A percentile compares a stretch with the other conserved stretches of the same genome.
Evolutionary conservation across 2,888 invertebrate genomes (phyloP).

Genomic region (Lacanobia wlatinum): DNA sequence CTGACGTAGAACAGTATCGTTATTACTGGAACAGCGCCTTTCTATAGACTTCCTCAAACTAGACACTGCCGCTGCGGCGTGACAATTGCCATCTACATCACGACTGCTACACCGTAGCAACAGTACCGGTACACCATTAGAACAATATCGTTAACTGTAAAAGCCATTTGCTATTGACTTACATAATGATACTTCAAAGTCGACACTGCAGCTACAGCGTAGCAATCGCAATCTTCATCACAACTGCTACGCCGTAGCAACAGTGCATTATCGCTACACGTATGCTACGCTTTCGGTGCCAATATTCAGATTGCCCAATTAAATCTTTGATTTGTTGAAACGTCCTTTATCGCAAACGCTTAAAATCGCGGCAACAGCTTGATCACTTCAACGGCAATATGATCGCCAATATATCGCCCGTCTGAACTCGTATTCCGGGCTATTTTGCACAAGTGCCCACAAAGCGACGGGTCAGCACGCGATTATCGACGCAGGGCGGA

Average conservation of each 20-base stretch:
- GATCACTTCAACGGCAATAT: slow-evolving; percentile 45
- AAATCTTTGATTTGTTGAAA: slow-evolving; percentile 28
- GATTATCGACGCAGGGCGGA: slow-evolving; percentile 80
- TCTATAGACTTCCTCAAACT: too few species aligned
- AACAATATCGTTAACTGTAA: too few species aligned
- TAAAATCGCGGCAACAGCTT: slow-evolving; percentile 41
- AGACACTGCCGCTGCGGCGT: background rate
- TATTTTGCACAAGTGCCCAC: slow-evolving; percentile 73
- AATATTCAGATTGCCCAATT: slow-evolving; percentile 18
- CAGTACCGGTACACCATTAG: too few species aligned
- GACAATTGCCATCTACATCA: background rate
- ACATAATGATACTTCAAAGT: background rate
- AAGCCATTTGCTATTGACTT: too few species aligned
- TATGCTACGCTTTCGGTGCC: background rate
- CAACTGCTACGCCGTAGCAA: slow-evolving; percentile 11
- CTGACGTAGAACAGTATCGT: too few species aligned
- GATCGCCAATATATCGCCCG: slow-evolving; percentile 65
- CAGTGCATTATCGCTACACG: background rate
- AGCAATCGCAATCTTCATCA: background rate
- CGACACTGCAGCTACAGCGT: background rate
- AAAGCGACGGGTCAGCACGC: slow-evolving; percentile 78
- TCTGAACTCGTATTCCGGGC: slow-evolving; percentile 60
- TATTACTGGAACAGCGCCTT: too few species aligned
- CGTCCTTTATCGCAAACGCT: slow-evolving; percentile 12
- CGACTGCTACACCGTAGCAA: background rate